phyloP scores from a whole-genome alignment of 1,140 invertebrate genomes.

The Alviniconcha marisindica region DNA sequence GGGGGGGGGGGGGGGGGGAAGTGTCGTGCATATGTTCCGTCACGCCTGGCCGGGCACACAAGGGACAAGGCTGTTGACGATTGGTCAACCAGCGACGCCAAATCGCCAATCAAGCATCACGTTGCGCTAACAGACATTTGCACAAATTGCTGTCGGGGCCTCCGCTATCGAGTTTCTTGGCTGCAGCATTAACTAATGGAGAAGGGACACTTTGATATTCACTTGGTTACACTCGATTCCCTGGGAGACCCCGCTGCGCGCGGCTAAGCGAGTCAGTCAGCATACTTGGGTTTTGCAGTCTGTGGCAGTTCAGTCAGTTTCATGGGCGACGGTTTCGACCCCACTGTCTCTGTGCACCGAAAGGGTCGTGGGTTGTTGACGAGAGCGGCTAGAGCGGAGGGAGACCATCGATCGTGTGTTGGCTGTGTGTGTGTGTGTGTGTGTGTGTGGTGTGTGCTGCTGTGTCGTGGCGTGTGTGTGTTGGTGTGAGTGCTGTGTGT shows the following conservation, averaged over 20 bases:
- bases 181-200: conserved; percentile 29
- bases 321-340: neutral
- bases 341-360: no score
- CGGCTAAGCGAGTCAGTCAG: neutral
- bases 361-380: no score
- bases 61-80: neutral
- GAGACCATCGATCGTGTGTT: no score
- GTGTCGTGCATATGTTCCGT: conserved; percentile 11
- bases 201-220: neutral
- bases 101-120: conserved; percentile 8
- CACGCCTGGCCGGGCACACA: neutral
- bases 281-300: neutral
- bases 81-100: neutral
- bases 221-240: neutral
- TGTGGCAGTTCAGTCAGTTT: neutral
- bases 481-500: no score
- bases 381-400: no score
- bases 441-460: no score
- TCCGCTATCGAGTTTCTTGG: neutral
- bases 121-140: conserved; percentile 20
- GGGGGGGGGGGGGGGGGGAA: neutral
- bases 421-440: no score
- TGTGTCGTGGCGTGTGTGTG: no score
- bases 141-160: neutral
- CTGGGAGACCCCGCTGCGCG: neutral